Evolutionary conservation across 1,140 invertebrate genomes (phyloP), one percentile per base, ranked within the genome.

Genomic region (Drosophila serrata): DNA sequence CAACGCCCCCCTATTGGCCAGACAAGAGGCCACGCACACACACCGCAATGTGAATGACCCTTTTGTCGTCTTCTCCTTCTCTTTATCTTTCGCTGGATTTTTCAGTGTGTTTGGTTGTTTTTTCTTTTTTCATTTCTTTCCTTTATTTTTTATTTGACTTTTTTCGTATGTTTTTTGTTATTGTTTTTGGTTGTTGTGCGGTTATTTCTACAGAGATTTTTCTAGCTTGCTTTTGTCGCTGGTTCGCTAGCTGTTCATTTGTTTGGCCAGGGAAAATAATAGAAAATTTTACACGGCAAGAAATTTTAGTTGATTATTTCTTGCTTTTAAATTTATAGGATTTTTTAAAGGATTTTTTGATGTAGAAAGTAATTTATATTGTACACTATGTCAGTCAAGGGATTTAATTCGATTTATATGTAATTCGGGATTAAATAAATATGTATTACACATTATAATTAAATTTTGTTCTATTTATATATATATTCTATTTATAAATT

Each of bases 1-100:
- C 68, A 40, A 33, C 57, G 56, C 57, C 45, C 24, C 67, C 39
- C 29, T 73, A 51, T 37, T 39, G 24, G 37, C 56, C 37, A 62
- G 58, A 56, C 12, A 24, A 59, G 53, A 61, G 69, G 61, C 69
- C 72, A 81, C 78, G 64, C 79, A 78, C 62, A 78, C 62, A 78
- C 62, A 74, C 74, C 74, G 33, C 75, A 75, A 63, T 79, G 81
- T 84, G 81, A 84, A 84, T 84, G 81, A 84, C 81, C 81, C 81
- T 84, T 82, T 84, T 75, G 70, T 65, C 64, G 75, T 60, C 67
- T 59, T 56, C 57, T 58, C 40, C 62, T 76, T 75, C 69, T 35
- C 29, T 37, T 40, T 74, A 43, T 74, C 68, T 46, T 74, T 73
- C 57, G 57, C 55, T 53, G 31, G 51, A 53, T 37, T 40, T 64